Conservation (phyloP, 2,888 invertebrate species). For the Phaonia tiefii region DNA sequence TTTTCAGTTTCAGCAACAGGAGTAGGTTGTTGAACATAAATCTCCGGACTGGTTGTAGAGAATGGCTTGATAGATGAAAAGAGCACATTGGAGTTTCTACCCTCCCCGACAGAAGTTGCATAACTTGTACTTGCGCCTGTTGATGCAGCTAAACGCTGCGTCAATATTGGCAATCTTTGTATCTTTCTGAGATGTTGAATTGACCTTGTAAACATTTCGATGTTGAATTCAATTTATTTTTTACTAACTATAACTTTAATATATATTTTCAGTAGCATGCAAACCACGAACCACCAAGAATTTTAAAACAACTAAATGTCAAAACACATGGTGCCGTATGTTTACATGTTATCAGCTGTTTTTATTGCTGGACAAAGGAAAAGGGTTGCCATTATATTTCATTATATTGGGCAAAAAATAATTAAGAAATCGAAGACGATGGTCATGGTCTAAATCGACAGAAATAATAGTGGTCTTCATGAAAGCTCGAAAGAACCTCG, state of each 20-base stretch:
- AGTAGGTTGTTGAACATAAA: constrained; percentile 22
- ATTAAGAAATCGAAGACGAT: too few species aligned
- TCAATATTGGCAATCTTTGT: constrained; percentile 37
- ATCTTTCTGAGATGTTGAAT: constrained; percentile 24
- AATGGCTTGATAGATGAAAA: neutral
- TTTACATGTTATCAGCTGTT: constrained; percentile 21
- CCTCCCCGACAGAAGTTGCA: constrained; percentile 42
- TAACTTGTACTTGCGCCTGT: constrained; percentile 12
- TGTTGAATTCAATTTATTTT: too few species aligned
- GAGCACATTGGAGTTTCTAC: neutral
- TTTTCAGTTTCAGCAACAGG: constrained; percentile 25
- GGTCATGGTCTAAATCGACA: too few species aligned
- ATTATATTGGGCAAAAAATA: too few species aligned
- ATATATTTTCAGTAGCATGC: too few species aligned
- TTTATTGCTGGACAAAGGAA: neutral
- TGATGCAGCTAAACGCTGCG: constrained; percentile 6
- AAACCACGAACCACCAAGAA: too few species aligned
- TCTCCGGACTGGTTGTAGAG: neutral
- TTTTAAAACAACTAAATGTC: too few species aligned
- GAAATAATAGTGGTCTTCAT: too few species aligned
- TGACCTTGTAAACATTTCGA: constrained; percentile 50
- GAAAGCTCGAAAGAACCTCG: too few species aligned
- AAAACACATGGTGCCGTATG: constrained; percentile 15
- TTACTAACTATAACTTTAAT: too few species aligned
- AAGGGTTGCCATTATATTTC: neutral